Base-by-base conservation (phyloP, 1,140 invertebrate species). In the Drosophila lacteicornis region DNA sequence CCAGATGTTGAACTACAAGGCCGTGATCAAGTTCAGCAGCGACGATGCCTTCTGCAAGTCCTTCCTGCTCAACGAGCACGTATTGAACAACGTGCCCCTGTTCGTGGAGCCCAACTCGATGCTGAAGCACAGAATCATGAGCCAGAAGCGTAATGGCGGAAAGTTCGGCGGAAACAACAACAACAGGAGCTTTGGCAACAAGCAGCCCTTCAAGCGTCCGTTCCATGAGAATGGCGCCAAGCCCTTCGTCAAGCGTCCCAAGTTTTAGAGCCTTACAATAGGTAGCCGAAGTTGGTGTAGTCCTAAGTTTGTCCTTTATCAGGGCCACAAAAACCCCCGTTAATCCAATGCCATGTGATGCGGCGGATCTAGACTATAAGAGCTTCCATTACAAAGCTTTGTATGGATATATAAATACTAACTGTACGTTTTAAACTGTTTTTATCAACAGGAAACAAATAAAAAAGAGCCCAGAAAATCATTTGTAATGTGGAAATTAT, bases 41-140 rank as follows among this genome's bases (percentile, higher is more conserved):
- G 65, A 75, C 0, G 91, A 92, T 3, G 86, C 22, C 0, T 92
- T 77, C 66, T 92, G 91, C 70, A 91, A 88, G 55, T 79, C 91
- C 3, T 92, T 92, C 22, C 47, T 92, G 22, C 15, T 67, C 2
- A 91, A 92, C 19, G 91, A 92, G 19, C 22, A n/a, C 0, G 0
- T 53, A 0, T 0, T 92, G 0, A 47, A 67, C 4, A 78, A 76
- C 6, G 50, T 73, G 3, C 76, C 79, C 1, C 53, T 92, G 0
- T 92, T 92, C 25, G 11, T 92, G 0, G 91, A 92, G 58, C 91
- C 91, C 1, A 80, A 88, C 53, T 92, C 91, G 0, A 17, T 46
- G 2, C 38, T 76, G 0, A 92, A 92, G 43, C 49, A 75, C 11
- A 62, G 49, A 45, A 9, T 77, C 0, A 4, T 66, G 3, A 13